A percentile compares a stretch with the other conserved stretches of the same genome.
phyloP scores from a whole-genome alignment of 2,113 vertebrate species.

The Holacanthus passer region DNA sequence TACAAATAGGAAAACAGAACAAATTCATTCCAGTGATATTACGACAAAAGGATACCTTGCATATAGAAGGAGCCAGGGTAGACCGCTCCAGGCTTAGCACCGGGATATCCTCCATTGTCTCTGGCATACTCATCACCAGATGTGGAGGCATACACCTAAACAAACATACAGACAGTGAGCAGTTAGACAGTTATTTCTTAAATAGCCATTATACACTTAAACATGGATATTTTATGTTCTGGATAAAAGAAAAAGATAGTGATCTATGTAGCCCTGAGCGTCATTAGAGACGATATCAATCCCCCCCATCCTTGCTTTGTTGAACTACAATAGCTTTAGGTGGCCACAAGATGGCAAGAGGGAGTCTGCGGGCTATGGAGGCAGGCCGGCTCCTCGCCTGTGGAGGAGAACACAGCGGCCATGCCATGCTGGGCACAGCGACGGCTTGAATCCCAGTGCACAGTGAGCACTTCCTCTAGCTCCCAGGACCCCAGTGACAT shows the following conservation, averaged over 20 bases:
- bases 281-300: neutral
- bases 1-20: neutral
- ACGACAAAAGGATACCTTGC: conserved; percentile 87
- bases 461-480: conserved; percentile 84
- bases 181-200: neutral
- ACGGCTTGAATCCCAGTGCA: conserved; percentile 83
- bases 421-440: conserved; percentile 85
- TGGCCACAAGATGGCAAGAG: conserved; percentile 80
- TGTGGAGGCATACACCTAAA: conserved; percentile 94
- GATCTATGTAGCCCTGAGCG: neutral
- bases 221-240: neutral
- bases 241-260: neutral
- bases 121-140: conserved; percentile 95
- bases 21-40: neutral
- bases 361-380: conserved; percentile 66
- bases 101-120: conserved; percentile 89
- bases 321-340: conserved; percentile 37
- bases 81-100: conserved; percentile 89
- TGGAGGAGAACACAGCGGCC: conserved; percentile 78
- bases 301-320: neutral
- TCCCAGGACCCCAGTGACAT: conserved; percentile 83
- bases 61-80: conserved; percentile 96
- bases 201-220: neutral
- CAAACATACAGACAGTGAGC: conserved; percentile 39
- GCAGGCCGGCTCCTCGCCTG: conserved; percentile 61